Evolutionary conservation across 1,140 invertebrate genomes (phyloP).

Genomic region (Drosophila biarmipes): DNA sequence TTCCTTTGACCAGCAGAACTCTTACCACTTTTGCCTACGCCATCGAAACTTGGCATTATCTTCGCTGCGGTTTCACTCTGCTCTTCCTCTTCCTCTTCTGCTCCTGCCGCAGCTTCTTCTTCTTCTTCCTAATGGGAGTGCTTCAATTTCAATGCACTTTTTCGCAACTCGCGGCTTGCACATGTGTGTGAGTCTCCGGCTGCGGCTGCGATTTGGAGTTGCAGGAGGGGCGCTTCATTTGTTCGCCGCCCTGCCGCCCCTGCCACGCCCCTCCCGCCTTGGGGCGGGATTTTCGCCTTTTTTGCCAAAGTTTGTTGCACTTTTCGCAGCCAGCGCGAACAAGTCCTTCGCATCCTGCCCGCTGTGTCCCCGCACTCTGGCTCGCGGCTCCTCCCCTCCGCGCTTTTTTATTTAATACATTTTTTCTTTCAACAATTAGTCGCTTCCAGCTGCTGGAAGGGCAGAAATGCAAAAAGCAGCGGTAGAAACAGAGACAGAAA

Average conservation of each 20-base stretch:
- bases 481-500: conserved; percentile 5
- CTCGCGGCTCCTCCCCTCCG: not conserved
- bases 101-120: conserved; percentile 41
- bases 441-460: conserved; percentile 45
- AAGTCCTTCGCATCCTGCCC: conserved; percentile 47
- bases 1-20: not conserved
- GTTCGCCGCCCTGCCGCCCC: conserved; percentile 19
- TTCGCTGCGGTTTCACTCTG: conserved; percentile 18
- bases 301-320: conserved; percentile 79
- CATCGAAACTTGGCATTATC: conserved; percentile 7
- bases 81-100: not conserved
- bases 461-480: conserved; percentile 36
- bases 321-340: conserved; percentile 58
- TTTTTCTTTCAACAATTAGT: conserved; percentile 61
- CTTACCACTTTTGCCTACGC: not conserved
- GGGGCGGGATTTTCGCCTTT: conserved; percentile 56
- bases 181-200: conserved; percentile 31
- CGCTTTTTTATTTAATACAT: conserved; percentile 5
- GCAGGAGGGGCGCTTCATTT: conserved; percentile 54
- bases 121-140: conserved; percentile 69
- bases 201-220: conserved; percentile 48
- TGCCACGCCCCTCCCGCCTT: conserved; percentile 18
- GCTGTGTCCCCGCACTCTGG: conserved; percentile 4
- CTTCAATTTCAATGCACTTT: conserved; percentile 55
- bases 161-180: conserved; percentile 29